Evolutionary conservation across 2,113 vertebrate species (phyloP).

Genomic region (Amblyornis subalaris): DNA sequence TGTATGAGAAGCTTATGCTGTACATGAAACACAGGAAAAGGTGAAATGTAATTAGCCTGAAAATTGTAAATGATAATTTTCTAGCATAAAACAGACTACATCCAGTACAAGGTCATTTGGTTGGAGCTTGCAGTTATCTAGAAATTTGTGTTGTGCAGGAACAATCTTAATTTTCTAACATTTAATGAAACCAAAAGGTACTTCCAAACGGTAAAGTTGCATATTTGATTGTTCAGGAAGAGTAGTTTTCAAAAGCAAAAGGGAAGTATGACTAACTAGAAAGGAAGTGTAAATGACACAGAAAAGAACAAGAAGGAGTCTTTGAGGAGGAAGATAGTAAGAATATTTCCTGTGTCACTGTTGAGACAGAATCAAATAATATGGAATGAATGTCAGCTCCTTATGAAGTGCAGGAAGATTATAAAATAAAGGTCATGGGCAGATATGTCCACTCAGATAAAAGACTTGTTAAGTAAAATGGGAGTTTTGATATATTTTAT

Average conservation of each 20-base stretch:
- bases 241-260: neutral
- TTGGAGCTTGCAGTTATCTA: neutral
- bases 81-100: neutral
- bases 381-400: neutral
- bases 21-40: neutral
- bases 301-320: neutral
- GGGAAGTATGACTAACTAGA: neutral
- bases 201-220: neutral
- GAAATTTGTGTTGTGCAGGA: neutral
- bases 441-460: neutral
- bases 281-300: neutral
- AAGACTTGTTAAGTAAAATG: neutral
- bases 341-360: neutral
- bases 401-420: neutral
- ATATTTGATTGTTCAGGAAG: neutral
- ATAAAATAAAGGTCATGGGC: neutral
- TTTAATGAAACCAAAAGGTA: neutral
- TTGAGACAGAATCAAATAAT: neutral
- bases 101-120: neutral
- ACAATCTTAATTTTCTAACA: neutral
- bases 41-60: neutral
- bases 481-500: neutral
- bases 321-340: neutral
- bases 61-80: neutral
- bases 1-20: neutral